Percentiles rank a stretch among this genome's conserved stretches.
phyloP scores from a whole-genome alignment of 2,797 vertebrate genomes.

The Paramormyrops hopkinsi region DNA sequence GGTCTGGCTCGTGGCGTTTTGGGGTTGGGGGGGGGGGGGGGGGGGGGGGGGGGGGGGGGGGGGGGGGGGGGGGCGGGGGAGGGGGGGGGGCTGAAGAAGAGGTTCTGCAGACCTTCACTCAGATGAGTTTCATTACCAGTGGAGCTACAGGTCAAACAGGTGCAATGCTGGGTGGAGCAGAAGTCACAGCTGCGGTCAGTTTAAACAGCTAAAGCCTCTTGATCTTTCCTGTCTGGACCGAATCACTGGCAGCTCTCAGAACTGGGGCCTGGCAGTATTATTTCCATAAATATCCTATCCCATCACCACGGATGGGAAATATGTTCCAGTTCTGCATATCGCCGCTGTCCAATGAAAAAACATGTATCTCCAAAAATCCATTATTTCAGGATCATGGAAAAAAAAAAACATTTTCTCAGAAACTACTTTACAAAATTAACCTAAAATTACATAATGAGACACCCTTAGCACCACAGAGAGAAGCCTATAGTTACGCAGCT shows the following conservation, averaged over 20 bases:
- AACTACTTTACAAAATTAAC: not conserved
- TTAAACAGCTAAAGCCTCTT: constrained; percentile 5
- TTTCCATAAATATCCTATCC: not conserved
- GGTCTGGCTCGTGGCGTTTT: too few species aligned
- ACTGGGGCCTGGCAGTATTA: not conserved
- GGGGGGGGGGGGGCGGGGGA: too few species aligned
- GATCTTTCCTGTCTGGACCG: constrained; percentile 10
- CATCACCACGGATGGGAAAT: not conserved
- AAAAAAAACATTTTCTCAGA: not conserved
- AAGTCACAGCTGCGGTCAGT: constrained; percentile 20
- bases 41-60: too few species aligned
- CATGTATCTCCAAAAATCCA: not conserved
- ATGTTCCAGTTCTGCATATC: not conserved
- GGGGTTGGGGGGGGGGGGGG: too few species aligned
- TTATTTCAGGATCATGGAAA: not conserved
- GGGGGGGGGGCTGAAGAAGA: constrained; percentile 16
- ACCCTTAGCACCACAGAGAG: not conserved
- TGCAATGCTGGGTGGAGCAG: not conserved
- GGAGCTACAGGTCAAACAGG: constrained; percentile 5
- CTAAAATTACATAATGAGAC: not conserved
- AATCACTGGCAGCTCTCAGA: not conserved
- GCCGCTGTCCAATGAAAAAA: not conserved
- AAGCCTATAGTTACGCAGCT: not conserved
- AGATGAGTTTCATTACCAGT: constrained; percentile 29
- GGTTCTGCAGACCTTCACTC: constrained; percentile 31